These are phyloP conservation scores for Sterrhoptilus dennistouni DNA, from an alignment of 2,113 vertebrate genomes.

Conservation along the genomic window DNA sequence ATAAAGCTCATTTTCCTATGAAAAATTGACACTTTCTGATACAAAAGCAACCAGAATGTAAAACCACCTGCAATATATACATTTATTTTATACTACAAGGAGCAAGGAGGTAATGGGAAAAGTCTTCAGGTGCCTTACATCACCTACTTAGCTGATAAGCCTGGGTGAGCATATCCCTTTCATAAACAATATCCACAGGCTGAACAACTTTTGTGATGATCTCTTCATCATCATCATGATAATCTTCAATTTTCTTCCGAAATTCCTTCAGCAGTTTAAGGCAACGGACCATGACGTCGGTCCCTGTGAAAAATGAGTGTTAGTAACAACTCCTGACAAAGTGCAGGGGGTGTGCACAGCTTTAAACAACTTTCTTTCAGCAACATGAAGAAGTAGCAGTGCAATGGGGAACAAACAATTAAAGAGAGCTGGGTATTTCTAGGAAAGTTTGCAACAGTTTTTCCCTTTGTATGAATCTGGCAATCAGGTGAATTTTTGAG, in stretches of 20 bases:
- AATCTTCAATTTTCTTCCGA: conserved; percentile 78
- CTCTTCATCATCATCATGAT: conserved; percentile 83
- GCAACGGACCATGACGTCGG: conserved; percentile 85
- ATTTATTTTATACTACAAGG: not conserved
- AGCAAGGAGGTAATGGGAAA: not conserved
- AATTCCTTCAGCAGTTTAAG: conserved; percentile 86
- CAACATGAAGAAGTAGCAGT: not conserved
- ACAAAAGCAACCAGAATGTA: not conserved
- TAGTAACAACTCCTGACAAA: not conserved
- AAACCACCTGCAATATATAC: not conserved
- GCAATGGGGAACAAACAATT: not conserved
- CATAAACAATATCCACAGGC: conserved; percentile 80
- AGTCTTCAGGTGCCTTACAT: not conserved
- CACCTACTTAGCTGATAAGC: conserved; percentile 90
- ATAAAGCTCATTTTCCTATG: not conserved
- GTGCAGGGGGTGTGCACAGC: rapidly evolving
- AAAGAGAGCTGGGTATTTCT: not conserved
- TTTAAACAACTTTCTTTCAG: not conserved
- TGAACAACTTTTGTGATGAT: conserved; percentile 73
- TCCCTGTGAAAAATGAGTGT: conserved; percentile 73
- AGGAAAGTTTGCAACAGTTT: not conserved
- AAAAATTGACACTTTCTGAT: not conserved
- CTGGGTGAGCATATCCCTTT: conserved; percentile 88
- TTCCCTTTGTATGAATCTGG: not conserved
- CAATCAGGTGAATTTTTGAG: not conserved